A percentile compares a stretch with the other conserved stretches of the same genome.
Evolutionary conservation across 2,113 vertebrate species (phyloP).

Genomic region (Salminus brasiliensis): DNA sequence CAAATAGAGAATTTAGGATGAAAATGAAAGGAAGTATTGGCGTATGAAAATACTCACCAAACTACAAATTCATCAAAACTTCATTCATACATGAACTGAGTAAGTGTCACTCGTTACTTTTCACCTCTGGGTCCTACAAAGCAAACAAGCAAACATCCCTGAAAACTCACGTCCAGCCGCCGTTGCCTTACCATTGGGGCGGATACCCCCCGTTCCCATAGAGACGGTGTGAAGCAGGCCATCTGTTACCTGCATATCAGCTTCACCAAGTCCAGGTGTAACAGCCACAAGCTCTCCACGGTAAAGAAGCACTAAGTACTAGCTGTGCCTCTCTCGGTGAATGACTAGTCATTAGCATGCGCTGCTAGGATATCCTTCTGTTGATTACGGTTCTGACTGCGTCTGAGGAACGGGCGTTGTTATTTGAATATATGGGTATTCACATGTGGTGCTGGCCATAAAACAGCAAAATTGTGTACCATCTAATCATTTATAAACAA

Average conservation of each 20-base stretch:
- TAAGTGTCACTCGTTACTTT: no score
- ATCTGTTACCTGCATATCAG: conserved; percentile 42
- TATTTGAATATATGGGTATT: neutral
- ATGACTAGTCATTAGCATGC: conserved; percentile 10
- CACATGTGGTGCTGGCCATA: no score
- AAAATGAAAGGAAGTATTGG: no score
- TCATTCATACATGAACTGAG: no score
- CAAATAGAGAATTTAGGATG: no score
- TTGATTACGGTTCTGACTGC: neutral
- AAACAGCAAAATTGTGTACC: no score
- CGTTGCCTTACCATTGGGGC: neutral
- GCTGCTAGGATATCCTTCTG: neutral
- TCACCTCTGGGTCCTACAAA: no score
- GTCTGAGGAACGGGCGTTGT: neutral
- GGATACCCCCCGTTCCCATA: conserved; percentile 10
- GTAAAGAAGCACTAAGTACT: conserved; percentile 25
- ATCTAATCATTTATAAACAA: no score
- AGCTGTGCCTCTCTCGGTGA: neutral
- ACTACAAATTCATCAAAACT: no score
- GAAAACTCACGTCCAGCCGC: neutral
- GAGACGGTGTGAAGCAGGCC: conserved; percentile 43
- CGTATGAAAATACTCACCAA: no score
- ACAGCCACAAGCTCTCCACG: neutral
- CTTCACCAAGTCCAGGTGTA: conserved; percentile 6
- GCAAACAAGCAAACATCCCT: no score